Base-by-base conservation (phyloP, 2,113 vertebrate genomes). In the Crocuta crocuta region DNA sequence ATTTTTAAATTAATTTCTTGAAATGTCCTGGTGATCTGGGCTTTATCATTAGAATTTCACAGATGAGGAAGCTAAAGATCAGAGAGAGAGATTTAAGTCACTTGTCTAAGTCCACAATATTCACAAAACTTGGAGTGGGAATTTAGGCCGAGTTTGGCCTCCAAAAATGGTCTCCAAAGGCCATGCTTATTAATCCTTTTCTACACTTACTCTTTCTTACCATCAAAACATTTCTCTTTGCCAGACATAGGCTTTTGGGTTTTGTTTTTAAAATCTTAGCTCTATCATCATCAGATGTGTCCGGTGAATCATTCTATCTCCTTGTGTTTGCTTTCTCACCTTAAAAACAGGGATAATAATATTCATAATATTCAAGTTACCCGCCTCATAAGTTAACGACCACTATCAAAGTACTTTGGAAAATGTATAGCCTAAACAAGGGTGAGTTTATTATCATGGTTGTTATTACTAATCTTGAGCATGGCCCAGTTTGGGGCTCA, bases 311-410 rank as follows among this genome's bases (percentile, higher is more conserved):
- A 10, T 65, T 89, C 78, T n/a, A 39, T 13, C 39, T 43, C 53
- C 39, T 71, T 66, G 39, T 55, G 12, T 91, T 94, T 13, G 3
- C 90, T 96, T 96, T 96, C 94, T 97, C 15, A 76, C 89, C 13
- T 82, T 74, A 0, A 74, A 91, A 79, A 73, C 16, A 86, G 12
- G 10, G 81, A 70, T n/a, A 24, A 68, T 43, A 31, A 68, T 86
- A 61, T 35, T 35, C 16, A 68, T 43, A 31, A 68, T 86, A 61
- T 45, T 35, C 19, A 19, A 55, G 35, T 74, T 48, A 31, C 6
- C 33, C 43, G 11, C 24, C 39, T 93, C 26, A 7, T n/a, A 10
- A 3, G 58, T 79, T 79, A 66, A 92, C 28, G 35, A 12, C 78
- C 45, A 45, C 12, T 35, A 4, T 68, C 70, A 71, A 82, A 74